Percentiles rank a stretch among this genome's conserved stretches.
Evolutionary conservation across 2,888 invertebrate species (phyloP).

Genomic region (Ceriagrion tenellum): DNA sequence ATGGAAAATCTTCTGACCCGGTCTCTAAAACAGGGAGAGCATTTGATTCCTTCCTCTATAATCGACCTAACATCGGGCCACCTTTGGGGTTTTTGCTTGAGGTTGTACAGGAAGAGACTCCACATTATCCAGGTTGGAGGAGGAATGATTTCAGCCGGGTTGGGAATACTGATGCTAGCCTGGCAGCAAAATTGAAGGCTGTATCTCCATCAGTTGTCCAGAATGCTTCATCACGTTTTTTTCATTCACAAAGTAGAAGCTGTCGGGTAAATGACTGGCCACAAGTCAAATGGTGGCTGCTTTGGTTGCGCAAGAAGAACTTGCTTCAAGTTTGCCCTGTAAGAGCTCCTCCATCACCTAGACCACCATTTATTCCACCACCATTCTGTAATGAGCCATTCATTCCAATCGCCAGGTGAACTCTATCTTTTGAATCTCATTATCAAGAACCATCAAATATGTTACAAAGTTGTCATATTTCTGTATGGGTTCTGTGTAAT

Average conservation of each 20-base stretch:
- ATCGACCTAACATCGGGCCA: neutral
- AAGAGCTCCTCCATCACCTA: neutral
- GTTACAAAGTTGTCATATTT: neutral
- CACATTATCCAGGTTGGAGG: neutral
- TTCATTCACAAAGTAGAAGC: constrained; percentile 25
- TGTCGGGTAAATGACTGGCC: constrained; percentile 35
- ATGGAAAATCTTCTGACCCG: neutral
- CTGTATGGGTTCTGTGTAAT: neutral
- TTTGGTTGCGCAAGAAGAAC: constrained; percentile 13
- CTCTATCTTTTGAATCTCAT: neutral
- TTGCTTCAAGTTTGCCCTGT: constrained; percentile 55
- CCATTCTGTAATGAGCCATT: constrained; percentile 10
- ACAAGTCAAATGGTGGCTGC: constrained; percentile 23
- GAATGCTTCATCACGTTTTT: constrained; percentile 14
- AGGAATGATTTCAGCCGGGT: neutral
- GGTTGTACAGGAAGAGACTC: constrained; percentile 43
- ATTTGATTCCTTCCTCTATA: neutral
- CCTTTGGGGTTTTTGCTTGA: constrained; percentile 40
- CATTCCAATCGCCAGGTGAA: neutral
- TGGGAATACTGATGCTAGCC: neutral
- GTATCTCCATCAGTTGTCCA: neutral
- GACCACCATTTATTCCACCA: neutral
- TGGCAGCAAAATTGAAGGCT: neutral
- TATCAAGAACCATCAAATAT: neutral
- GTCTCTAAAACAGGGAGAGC: neutral